Evolutionary conservation across 1,140 invertebrate species (phyloP), one percentile per base, ranked within the genome.

Genomic region (Sycophila sp.): DNA sequence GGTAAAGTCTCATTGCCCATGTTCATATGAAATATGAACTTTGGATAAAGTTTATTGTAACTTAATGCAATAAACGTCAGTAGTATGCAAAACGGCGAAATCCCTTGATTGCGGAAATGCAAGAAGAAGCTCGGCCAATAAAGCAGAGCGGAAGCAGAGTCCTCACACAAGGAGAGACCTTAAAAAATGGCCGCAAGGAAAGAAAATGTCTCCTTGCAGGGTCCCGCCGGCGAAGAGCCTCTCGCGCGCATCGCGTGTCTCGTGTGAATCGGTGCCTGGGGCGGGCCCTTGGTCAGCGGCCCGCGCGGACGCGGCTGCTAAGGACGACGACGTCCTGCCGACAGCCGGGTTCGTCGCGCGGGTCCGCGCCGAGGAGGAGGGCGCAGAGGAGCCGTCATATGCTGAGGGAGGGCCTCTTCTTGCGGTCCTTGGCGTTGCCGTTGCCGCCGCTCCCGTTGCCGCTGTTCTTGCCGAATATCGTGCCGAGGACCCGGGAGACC

Each of bases 391-490:
- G 78, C 73, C 80, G 83, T 84, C 82, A 91, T 87, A 93, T 92
- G 78, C 91, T 92, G 72, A 93, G 85, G 8, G 92, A 94, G 28
- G 92, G 92, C 77, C 92, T 86, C 82, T 93, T 93, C 83, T 92
- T 93, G 70, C 91, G 85, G 67, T 91, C 90, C 72, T 89, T 90
- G 80, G 62, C 42, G 53, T 51, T 62, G 24, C 22, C 60, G 42
- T 30, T 69, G 38, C 15, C 40, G 26, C 10, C 45, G 36, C 10
- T 62, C 17, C 11, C 47, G 38, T 30, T 70, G 36, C 91, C 92
- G 71, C 89, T 92, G 78, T 92, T 92, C 82, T 92, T 92, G 1
- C 92, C 92, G 73, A 94, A 93, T 78, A 94, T 92, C 75, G 91
- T 93, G 10, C 92, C 92, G 66, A 94, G 88, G 62, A 91, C 90